phyloP scores from a whole-genome alignment of 2,797 vertebrate genomes.

The Gymnoscopelus microlampas region DNA sequence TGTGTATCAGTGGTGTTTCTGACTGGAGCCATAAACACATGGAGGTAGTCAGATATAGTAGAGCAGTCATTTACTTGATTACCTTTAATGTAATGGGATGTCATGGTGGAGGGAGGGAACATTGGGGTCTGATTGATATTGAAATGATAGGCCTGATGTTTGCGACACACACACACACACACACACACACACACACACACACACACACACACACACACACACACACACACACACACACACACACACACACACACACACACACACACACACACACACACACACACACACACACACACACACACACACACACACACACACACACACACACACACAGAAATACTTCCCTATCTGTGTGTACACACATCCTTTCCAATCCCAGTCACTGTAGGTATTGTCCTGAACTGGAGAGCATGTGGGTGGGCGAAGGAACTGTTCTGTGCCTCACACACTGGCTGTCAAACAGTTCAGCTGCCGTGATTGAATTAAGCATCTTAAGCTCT shows the following conservation, averaged over 20 bases:
- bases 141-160: constrained; percentile 42
- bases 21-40: constrained; percentile 17
- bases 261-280: constrained; percentile 27
- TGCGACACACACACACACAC: not conserved
- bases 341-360: not conserved
- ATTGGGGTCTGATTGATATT: constrained; percentile 57
- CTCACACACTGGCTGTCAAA: too few relatives aligned
- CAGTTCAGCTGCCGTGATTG: too few relatives aligned
- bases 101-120: not conserved
- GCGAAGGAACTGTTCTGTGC: too few relatives aligned
- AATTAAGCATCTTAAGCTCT: too few relatives aligned
- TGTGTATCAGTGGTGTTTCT: constrained; percentile 41
- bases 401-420: too few relatives aligned
- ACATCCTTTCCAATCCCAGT: constrained; percentile 19
- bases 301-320: too few relatives aligned
- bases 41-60: constrained; percentile 18
- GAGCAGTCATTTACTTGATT: constrained; percentile 58
- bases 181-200: constrained; percentile 2
- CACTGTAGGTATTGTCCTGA: too few relatives aligned
- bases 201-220: constrained; percentile 5
- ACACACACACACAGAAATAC: not conserved
- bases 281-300: constrained; percentile 13
- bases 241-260: constrained; percentile 12
- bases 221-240: constrained; percentile 12
- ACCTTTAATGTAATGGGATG: constrained; percentile 39